Evolutionary conservation across 2,113 vertebrate genomes (phyloP), one percentile per base, ranked within the genome.

Genomic region (Heteronetta atricapilla): DNA sequence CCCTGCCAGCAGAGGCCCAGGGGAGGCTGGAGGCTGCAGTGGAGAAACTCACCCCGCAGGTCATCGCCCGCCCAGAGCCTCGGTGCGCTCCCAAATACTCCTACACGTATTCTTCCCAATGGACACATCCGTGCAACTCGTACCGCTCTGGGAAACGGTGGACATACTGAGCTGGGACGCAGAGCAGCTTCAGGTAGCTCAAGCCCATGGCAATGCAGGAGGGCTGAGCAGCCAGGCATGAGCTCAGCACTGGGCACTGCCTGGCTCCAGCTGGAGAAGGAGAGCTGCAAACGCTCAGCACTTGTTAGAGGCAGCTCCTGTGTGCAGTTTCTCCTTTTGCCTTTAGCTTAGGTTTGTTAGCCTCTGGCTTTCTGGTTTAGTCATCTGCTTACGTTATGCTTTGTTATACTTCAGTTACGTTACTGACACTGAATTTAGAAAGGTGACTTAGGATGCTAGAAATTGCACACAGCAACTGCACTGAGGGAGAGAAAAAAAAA

Each of bases 51-150:
- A 0, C 75, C 0, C 64, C 78, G 2, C 94, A 81, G 14, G 19
- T 70, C 23, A 10, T 86, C 1, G 4, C 86, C 28, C 28, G 76
- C 0, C 13, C 85, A 0, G 88, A 93, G 40, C 94, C 94, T 0
- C 92, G 88, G 4, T 92, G 92, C 1, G 28, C 46, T 29, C 96
- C 96, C 0, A 96, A 92, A 20, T 96, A 92, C 8, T 96, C 96
- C 64, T 96, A 96, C 88, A 94, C 64, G 4, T 96, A 96, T 13
- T 96, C 95, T 2, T 96, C 96, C 19, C 96, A 96, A 14, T 97
- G 96, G 96, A 96, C 95, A 5, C 96, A 97, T 10, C 96, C 96
- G 1, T 97, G 96, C 73, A 97, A 88, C 2, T 95, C 95, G 0
- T 79, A 90, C 22, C 94, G 90, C 60, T 7, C 94, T 0, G 92